Evolutionary conservation across 2,888 invertebrate species (phyloP), one percentile per base, ranked within the genome.

Genomic region (Hirtodrosophila trivittata): DNA sequence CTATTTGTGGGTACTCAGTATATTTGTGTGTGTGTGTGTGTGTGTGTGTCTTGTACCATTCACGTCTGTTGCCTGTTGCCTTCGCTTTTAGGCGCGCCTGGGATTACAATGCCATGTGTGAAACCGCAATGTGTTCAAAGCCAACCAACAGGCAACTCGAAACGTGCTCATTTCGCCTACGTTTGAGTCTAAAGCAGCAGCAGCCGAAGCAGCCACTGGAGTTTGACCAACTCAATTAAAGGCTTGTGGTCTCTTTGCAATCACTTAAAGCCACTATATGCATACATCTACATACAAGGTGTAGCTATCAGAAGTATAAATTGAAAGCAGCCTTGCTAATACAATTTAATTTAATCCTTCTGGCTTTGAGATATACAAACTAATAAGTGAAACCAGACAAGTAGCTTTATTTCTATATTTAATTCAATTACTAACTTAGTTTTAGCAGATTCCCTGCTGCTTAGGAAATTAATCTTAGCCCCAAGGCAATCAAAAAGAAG

Each of bases 51-150:
- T 14, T 16, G n/a, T 33, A 37, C 43, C 12, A 5, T 49, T n/a
- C 18, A 21, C 5, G 5, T 52, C 14, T 43, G 25, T 46, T 18
- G n/a, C 14, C 33, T 47, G 33, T 59, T 58, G 64, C 30, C 58
- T 64, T 21, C 5, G 63, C 54, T 50, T 68, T 55, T 68, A 70
- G 84, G 69, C 84, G 75, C 73, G 66, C 58, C 77, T 77, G 67
- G 62, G 65, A 81, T 70, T 81, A 73, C 75, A 77, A 46, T 66
- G 46, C 33, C 30, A 33, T 76, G 72, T 74, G 83, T 67, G 77
- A 57, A 80, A 75, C 78, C 78, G 47, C 78, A 83, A 68, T 68
- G 59, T 52, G 76, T 74, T 78, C 74, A 78, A 78, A 76, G 83
- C 75, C 5, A 65, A 56, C 67, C 54, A 38, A 35, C 58, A 49